These are phyloP conservation scores for Rhodophaea formosa DNA, from an alignment of 2,888 invertebrate species.

Conservation along the genomic window DNA sequence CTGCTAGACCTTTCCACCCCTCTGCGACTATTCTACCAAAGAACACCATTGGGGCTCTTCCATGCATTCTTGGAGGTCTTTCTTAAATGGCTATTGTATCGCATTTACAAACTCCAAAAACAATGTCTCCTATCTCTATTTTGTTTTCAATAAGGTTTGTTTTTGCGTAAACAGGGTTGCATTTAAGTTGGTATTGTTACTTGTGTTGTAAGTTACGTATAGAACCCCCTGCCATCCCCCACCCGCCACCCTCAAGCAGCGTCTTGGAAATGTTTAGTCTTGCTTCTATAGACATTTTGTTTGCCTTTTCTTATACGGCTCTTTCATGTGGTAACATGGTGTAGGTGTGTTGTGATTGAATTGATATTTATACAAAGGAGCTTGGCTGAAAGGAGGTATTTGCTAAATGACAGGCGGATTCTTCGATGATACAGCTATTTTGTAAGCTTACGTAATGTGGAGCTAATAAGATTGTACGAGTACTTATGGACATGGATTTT, in stretches of 20 bases:
- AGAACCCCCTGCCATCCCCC: background rate
- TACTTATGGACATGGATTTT: background rate
- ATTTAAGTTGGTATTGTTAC: slow-evolving; percentile 1
- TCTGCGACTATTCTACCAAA: slow-evolving; percentile 1
- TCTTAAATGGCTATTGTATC: slow-evolving; percentile 17
- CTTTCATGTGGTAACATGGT: slow-evolving; percentile 48
- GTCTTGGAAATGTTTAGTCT: slow-evolving; percentile 47
- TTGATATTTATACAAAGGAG: slow-evolving; percentile 17
- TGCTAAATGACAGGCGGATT: slow-evolving; percentile 12
- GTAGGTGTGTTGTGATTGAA: slow-evolving; percentile 16
- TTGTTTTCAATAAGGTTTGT: slow-evolving; percentile 1
- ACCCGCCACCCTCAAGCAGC: slow-evolving; percentile 18
- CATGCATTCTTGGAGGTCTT: slow-evolving; percentile 13
- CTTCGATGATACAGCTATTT: slow-evolving; percentile 11
- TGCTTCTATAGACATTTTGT: slow-evolving; percentile 71
- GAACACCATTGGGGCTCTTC: background rate
- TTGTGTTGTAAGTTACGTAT: slow-evolving; percentile 15
- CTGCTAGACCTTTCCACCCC: background rate
- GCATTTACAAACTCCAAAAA: background rate
- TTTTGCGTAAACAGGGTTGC: background rate
- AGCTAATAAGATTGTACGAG: background rate
- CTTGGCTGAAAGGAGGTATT: slow-evolving; percentile 9
- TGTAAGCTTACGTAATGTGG: slow-evolving; percentile 10
- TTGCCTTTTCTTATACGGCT: slow-evolving; percentile 62
- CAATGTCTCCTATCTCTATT: background rate